A percentile compares a stretch with the other conserved stretches of the same genome.
Conservation (phyloP, 2,888 invertebrate species). For the Microplitis deprimator region DNA sequence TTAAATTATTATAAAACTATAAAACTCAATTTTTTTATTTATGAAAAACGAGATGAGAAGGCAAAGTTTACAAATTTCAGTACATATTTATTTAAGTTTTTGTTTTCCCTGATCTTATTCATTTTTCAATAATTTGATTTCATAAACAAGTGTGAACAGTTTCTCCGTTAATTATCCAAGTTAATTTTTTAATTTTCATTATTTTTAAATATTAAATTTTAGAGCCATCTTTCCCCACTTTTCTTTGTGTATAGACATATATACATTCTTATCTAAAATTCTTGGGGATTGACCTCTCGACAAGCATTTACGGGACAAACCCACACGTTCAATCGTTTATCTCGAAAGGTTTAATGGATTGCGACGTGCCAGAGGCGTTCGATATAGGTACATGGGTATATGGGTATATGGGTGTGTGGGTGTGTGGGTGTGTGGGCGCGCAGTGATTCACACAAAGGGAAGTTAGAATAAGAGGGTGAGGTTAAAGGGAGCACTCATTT, state of each 20-base stretch:
- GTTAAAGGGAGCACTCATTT: constrained; percentile 30
- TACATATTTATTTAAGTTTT: too few species aligned
- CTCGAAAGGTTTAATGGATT: constrained; percentile 62
- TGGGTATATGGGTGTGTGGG: neutral
- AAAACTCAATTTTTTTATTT: too few species aligned
- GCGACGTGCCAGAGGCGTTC: constrained; percentile 54
- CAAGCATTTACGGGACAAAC: constrained; percentile 33
- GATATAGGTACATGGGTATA: too few species aligned
- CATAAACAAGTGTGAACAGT: too few species aligned
- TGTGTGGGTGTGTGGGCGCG: constrained; percentile 38
- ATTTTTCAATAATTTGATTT: too few species aligned
- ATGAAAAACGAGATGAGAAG: too few species aligned
- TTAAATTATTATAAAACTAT: too few species aligned
- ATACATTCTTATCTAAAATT: constrained; percentile 32
- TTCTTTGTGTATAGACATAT: neutral
- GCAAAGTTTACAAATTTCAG: too few species aligned
- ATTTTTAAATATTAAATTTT: neutral
- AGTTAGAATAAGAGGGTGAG: constrained; percentile 8
- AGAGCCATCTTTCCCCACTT: neutral
- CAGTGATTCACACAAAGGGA: constrained; percentile 21
- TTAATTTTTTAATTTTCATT: too few species aligned
- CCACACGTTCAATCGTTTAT: constrained; percentile 55
- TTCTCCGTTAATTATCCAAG: too few species aligned
- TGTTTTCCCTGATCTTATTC: too few species aligned
- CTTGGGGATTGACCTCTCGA: constrained; percentile 33